Evolutionary conservation across 2,113 vertebrate species (phyloP), one percentile per base, ranked within the genome.

Genomic region (Gallinago paraguaiae): DNA sequence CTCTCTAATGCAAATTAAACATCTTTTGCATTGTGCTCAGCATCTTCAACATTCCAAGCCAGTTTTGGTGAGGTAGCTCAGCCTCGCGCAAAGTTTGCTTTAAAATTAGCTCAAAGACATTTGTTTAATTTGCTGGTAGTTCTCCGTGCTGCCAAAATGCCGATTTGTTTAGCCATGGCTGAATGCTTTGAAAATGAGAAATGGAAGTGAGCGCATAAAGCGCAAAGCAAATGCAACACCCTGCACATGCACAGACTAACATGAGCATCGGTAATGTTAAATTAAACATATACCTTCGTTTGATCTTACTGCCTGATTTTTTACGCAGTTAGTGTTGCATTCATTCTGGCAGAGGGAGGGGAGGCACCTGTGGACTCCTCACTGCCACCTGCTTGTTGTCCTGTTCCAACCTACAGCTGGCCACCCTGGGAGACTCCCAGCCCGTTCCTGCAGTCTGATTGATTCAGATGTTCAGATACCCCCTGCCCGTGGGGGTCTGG

Each of bases 341-440:
- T 72, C 6, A 0, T 37, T 51, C 59, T 45, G 46, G 50, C 41
- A 92, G 61, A 10, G 1, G 7, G 28, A 87, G 17, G 11, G 61
- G 33, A 60, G 4, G 72, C 63, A 63, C 17, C 67, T 70, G 43
- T 15, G 91, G 85, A 17, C 19, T 75, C 61, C 22, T 57, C 13
- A 4, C 75, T 12, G 35, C 61, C 10, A 2, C 2, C 1, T 10
- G 45, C 39, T 57, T 51, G 48, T 70, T 27, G 84, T 60, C 17
- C 7, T 1, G 0, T 31, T 79, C 41, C 60, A 74, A 10, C n/a
- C 70, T 46, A 11, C 27, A n/a, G 53, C 61, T 64, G 56, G 68
- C 45, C 2, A 0, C 1, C 37, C 67, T 0, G 37, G 78, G 46
- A 0, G 9, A 39, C 39, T 51, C 48, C 27, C 28, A 6, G 35